phyloP scores from a whole-genome alignment of 2,113 vertebrate genomes.

The Ameiurus melas region DNA sequence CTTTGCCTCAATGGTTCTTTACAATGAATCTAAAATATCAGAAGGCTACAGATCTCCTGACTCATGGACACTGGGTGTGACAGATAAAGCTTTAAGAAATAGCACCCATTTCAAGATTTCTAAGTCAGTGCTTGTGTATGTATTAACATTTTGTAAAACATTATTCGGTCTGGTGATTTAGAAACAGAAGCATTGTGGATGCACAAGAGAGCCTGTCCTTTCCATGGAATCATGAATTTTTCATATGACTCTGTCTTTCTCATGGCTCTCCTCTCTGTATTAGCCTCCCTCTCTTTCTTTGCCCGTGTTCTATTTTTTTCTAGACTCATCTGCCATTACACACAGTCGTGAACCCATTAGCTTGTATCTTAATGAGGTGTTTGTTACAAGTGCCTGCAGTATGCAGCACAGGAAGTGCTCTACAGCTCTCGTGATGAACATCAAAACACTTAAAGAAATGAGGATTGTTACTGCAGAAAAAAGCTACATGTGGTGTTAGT shows the following conservation, averaged over 20 bases:
- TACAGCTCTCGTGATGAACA: not conserved
- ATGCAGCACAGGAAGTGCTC: not conserved
- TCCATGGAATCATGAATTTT: not conserved
- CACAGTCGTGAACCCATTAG: slow-evolving; percentile 15
- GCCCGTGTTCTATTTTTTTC: not conserved
- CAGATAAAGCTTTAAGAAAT: not conserved
- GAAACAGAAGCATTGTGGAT: not conserved
- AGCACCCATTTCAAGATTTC: not conserved
- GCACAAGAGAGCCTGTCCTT: slow-evolving; percentile 1
- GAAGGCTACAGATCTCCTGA: not conserved
- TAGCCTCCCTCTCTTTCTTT: not conserved
- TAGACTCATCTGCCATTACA: not conserved
- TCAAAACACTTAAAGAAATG: not conserved
- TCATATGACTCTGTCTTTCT: not conserved
- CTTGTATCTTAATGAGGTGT: slow-evolving; percentile 27
- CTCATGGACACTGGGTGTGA: not conserved
- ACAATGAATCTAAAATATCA: not conserved
- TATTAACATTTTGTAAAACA: not conserved
- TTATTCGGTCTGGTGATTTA: not conserved
- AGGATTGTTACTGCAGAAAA: slow-evolving; percentile 5
- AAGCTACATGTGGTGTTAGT: not conserved
- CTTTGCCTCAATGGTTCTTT: not conserved
- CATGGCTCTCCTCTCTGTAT: not conserved
- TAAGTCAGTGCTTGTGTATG: not conserved
- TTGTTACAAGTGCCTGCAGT: not conserved